Base-by-base conservation (phyloP, 2,888 invertebrate species). In the Idaea straminata region DNA sequence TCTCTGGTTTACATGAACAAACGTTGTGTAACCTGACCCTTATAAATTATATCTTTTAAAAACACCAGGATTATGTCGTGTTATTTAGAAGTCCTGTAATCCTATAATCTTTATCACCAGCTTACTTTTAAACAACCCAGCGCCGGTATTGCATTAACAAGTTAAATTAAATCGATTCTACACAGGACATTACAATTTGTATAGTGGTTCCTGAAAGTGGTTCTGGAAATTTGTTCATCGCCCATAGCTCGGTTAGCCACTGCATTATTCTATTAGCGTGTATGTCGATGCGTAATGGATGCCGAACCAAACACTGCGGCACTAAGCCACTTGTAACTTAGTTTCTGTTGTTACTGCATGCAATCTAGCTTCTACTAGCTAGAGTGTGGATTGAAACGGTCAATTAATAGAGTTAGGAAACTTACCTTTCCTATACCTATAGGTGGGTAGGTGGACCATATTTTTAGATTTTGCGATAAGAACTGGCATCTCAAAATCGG, bases 191-290 rank as follows among this genome's bases (percentile, higher is more conserved):
- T 0, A 47, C 47, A 47, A 13, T 47, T 47, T 13, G 47, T 7
- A 4, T 13, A 47, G 47, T 38, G n/a, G n/a, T 25, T 25, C 25
- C 25, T 25, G 25, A 47, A 7, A 47, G 47, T 47, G 47, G 47
- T 47, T 47, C 47, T 47, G 47, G 73, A 77, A 80, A 79, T 79
- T 82, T 82, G 80, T 83, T 81, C 75, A 77, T 72, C 74, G 73
- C 73, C 69, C 75, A 80, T 76, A 72, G 77, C 70, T 68, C 71
- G 79, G 82, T 78, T 74, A 80, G 77, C 64, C 66, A 59, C 71
- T 74, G 77, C 80, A 82, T 84, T 83, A 85, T 83, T 83, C 77
- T 67, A 83, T 85, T 85, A 85, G 71, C 47, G 62, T 57, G 61
- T 64, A 63, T 61, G 72, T 62, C 67, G 65, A 68, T 62, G 67